A percentile compares a stretch with the other conserved stretches of the same genome.
phyloP scores from a whole-genome alignment of 2,888 invertebrate species.

The Zaprionus obscuricornis region DNA sequence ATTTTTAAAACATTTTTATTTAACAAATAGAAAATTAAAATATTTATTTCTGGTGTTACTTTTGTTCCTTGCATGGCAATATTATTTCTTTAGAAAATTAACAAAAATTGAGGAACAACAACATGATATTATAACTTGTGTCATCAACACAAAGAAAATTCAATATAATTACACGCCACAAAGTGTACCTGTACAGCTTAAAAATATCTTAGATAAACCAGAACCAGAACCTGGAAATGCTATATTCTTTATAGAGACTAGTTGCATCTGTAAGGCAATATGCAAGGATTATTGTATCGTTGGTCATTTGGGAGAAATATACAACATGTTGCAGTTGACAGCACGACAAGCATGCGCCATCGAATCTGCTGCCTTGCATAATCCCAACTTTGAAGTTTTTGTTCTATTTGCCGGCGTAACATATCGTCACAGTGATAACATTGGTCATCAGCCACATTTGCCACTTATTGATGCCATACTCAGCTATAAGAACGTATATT shows the following conservation, averaged over 20 bases:
- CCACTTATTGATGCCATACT: conserved; percentile 73
- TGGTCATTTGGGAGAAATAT: conserved; percentile 8
- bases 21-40: too few relatives aligned
- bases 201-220: too few relatives aligned
- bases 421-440: conserved; percentile 51
- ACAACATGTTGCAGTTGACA: conserved; percentile 63
- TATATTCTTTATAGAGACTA: conserved; percentile 82
- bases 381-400: conserved; percentile 79
- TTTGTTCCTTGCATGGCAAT: too few relatives aligned
- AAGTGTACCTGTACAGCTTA: too few relatives aligned
- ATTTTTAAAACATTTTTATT: too few relatives aligned
- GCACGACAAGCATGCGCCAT: conserved; percentile 81
- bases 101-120: too few relatives aligned
- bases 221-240: conserved; percentile 72
- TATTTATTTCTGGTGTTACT: too few relatives aligned
- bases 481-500: conserved; percentile 77
- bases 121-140: too few relatives aligned
- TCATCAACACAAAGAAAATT: too few relatives aligned
- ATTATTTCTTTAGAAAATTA: too few relatives aligned
- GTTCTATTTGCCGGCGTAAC: conserved; percentile 80
- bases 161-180: too few relatives aligned
- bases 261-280: conserved; percentile 55
- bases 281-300: too few relatives aligned
- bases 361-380: conserved; percentile 80
- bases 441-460: not conserved